Conservation (phyloP, 2,888 invertebrate genomes). For the Eucera pruinosa region DNA sequence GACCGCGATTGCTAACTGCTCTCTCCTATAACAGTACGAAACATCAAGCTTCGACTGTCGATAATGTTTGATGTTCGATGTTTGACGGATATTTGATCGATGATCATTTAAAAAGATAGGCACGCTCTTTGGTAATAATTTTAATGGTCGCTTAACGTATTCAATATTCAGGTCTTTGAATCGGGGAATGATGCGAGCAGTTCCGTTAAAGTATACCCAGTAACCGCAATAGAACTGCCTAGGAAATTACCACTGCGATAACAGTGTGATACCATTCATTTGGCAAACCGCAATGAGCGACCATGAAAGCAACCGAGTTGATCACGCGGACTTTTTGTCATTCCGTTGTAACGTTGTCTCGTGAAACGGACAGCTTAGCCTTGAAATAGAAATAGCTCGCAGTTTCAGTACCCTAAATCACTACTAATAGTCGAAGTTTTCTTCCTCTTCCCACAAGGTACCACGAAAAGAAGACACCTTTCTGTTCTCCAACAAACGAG, state of each 20-base stretch:
- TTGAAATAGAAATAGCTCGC: slow-evolving; percentile 25
- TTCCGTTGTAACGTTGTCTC: slow-evolving; percentile 15
- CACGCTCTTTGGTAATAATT: too few species aligned
- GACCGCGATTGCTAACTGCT: neutral
- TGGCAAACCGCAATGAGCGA: slow-evolving; percentile 55
- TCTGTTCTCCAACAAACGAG: neutral
- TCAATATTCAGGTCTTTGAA: neutral
- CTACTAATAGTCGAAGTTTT: too few species aligned
- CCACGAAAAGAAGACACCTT: too few species aligned
- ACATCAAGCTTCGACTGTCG: too few species aligned
- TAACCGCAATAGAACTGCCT: slow-evolving; percentile 12
- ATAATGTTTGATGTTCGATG: neutral
- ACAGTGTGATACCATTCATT: slow-evolving; percentile 68
- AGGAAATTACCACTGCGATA: slow-evolving; percentile 28
- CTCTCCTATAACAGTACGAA: too few species aligned
- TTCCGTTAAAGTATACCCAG: slow-evolving; percentile 26
- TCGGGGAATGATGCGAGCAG: slow-evolving; percentile 1
- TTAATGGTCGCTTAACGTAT: neutral
- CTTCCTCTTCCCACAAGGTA: too few species aligned
- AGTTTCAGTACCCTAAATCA: slow-evolving; percentile 14
- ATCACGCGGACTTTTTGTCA: slow-evolving; percentile 21
- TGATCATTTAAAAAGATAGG: too few species aligned
- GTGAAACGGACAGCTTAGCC: slow-evolving; percentile 4
- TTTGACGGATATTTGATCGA: neutral
- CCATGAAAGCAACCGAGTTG: too few species aligned